Percentiles rank a stretch among this genome's conserved stretches.
Conservation (phyloP, 2,888 invertebrate genomes). For the Odontothrips loti region DNA sequence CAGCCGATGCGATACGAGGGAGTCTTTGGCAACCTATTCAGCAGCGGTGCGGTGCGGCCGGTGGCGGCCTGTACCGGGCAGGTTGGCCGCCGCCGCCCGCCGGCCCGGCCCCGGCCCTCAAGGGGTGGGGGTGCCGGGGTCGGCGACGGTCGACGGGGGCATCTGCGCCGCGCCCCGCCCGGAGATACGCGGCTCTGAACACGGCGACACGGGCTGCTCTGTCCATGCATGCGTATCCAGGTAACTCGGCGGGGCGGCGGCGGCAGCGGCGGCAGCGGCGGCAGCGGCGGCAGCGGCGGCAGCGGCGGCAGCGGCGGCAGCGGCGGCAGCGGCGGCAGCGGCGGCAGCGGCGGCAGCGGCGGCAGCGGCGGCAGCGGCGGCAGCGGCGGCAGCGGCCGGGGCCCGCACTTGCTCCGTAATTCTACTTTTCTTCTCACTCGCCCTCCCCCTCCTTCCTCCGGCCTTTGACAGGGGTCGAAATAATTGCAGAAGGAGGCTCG, state of each 20-base stretch:
- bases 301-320: background rate
- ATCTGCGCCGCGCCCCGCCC: background rate
- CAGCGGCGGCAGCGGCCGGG: background rate
- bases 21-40: too few species aligned
- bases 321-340: background rate
- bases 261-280: background rate
- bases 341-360: background rate
- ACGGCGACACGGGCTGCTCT: background rate
- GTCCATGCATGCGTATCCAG: background rate
- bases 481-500: background rate
- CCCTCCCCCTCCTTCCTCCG: background rate
- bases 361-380: background rate
- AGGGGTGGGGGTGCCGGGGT: background rate
- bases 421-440: constrained; percentile 20
- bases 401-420: constrained; percentile 22
- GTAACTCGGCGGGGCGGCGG: background rate
- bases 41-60: too few species aligned
- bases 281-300: background rate
- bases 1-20: too few species aligned
- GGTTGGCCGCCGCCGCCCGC: too few species aligned
- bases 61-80: too few species aligned
- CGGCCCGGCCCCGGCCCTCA: too few species aligned
- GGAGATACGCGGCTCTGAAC: background rate
- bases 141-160: background rate
- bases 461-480: constrained; percentile 5